Evolutionary conservation across 2,888 invertebrate genomes (phyloP).

Genomic region (Agriopis marginaria): DNA sequence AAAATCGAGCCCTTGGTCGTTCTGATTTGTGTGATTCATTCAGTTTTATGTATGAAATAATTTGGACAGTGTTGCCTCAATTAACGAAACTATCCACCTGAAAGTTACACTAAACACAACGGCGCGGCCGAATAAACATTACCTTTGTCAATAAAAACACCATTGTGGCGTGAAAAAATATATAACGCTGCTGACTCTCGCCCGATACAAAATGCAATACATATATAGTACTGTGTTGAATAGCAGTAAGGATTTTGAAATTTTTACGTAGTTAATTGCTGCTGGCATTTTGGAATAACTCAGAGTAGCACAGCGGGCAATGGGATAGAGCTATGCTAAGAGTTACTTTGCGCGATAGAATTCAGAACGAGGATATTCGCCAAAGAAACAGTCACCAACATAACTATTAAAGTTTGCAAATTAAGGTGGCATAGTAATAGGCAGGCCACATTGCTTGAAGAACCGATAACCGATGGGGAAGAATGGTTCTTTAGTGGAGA

Average conservation of each 20-base stretch:
- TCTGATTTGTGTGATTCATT: background rate
- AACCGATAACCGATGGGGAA: too few relatives aligned
- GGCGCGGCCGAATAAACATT: constrained; percentile 50
- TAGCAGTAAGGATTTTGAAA: constrained; percentile 8
- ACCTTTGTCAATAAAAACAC: constrained; percentile 53
- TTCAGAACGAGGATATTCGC: too few relatives aligned
- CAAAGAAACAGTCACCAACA: too few relatives aligned
- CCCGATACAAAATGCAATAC: constrained; percentile 13
- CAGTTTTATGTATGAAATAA: background rate
- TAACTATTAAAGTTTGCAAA: too few relatives aligned
- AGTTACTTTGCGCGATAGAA: too few relatives aligned
- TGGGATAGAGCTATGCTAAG: too few relatives aligned
- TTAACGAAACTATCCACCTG: constrained; percentile 11
- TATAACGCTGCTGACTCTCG: constrained; percentile 35
- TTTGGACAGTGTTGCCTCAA: constrained; percentile 16
- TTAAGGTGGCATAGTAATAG: too few relatives aligned
- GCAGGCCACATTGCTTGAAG: too few relatives aligned
- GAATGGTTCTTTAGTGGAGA: too few relatives aligned
- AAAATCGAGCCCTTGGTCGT: background rate
- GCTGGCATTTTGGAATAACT: too few relatives aligned
- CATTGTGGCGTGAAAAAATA: constrained; percentile 48
- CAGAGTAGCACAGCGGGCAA: too few relatives aligned
- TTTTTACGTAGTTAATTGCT: background rate
- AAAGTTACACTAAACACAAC: constrained; percentile 44
- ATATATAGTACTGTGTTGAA: background rate